Conservation (phyloP, 2,113 vertebrate species). For the Oryzias curvinotus region DNA sequence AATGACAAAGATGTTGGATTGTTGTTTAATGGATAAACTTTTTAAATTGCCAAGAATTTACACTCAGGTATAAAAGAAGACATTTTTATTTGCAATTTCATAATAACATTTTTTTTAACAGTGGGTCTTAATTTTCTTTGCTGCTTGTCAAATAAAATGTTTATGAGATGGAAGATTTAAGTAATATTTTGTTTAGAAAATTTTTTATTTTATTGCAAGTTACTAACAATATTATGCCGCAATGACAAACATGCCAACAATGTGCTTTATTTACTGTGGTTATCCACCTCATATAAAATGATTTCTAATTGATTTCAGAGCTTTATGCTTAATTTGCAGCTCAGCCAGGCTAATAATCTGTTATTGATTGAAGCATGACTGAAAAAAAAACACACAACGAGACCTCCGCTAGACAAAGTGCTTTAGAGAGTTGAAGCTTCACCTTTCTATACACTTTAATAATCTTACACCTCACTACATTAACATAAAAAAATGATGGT, state of each 20-base stretch:
- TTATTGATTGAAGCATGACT: constrained; percentile 73
- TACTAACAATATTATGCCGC: constrained; percentile 37
- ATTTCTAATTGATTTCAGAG: constrained; percentile 65
- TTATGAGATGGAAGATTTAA: too few species aligned
- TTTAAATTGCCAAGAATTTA: too few species aligned
- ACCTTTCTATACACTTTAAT: constrained; percentile 64
- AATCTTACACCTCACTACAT: constrained; percentile 53
- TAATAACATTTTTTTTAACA: too few species aligned
- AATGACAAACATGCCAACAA: constrained; percentile 34
- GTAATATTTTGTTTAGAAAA: too few species aligned
- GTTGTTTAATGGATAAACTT: too few species aligned
- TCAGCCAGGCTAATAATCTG: constrained; percentile 75
- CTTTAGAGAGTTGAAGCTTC: constrained; percentile 40
- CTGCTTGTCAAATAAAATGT: too few species aligned
- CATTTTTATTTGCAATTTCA: rapidly evolving
- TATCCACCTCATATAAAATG: constrained; percentile 41
- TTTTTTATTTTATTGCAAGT: neutral
- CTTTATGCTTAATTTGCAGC: constrained; percentile 68
- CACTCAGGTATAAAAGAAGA: too few species aligned
- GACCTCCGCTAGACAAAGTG: constrained; percentile 34
- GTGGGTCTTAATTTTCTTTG: too few species aligned
- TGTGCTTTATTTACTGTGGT: constrained; percentile 57
- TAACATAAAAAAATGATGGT: constrained; percentile 38
- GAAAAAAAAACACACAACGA: constrained; percentile 32
- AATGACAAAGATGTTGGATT: too few species aligned